Conservation (phyloP, 2,888 invertebrate genomes). For the Leucoptera coffeella region DNA sequence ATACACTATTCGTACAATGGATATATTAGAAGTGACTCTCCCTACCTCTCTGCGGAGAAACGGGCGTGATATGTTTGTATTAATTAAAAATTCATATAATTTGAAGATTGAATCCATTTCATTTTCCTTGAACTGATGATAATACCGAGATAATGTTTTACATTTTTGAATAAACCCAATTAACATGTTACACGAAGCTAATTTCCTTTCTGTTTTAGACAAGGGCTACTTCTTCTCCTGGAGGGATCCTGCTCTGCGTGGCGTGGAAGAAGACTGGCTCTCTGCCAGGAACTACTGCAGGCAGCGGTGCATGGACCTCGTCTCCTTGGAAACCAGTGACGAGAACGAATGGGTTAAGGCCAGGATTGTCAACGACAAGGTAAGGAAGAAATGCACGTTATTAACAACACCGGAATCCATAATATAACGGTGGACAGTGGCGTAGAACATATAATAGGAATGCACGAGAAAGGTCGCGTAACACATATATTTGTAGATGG, state of each 20-base stretch:
- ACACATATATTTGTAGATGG: neutral
- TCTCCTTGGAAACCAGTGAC: constrained; percentile 76
- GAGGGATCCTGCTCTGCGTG: constrained; percentile 69
- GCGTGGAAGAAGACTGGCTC: constrained; percentile 78
- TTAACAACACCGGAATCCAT: neutral
- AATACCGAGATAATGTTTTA: neutral
- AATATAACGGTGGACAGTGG: too few relatives aligned
- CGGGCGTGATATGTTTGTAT: too few relatives aligned
- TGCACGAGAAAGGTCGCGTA: too few relatives aligned
- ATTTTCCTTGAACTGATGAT: neutral
- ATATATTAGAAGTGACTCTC: too few relatives aligned
- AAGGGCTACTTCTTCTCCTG: constrained; percentile 85
- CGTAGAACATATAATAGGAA: too few relatives aligned
- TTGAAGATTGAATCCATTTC: too few relatives aligned
- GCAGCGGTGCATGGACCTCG: constrained; percentile 84
- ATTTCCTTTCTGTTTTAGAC: too few relatives aligned
- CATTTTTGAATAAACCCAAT: too few relatives aligned
- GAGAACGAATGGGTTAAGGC: constrained; percentile 86
- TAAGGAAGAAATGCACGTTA: constrained; percentile 21
- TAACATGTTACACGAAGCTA: too few relatives aligned
- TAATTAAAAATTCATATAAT: too few relatives aligned
- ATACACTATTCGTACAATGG: too few relatives aligned
- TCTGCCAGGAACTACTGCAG: constrained; percentile 81
- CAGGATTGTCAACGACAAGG: constrained; percentile 70
- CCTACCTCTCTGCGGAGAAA: too few relatives aligned